Conservation (phyloP, 1,140 invertebrate genomes). For the Hylaeus anthracinus region DNA sequence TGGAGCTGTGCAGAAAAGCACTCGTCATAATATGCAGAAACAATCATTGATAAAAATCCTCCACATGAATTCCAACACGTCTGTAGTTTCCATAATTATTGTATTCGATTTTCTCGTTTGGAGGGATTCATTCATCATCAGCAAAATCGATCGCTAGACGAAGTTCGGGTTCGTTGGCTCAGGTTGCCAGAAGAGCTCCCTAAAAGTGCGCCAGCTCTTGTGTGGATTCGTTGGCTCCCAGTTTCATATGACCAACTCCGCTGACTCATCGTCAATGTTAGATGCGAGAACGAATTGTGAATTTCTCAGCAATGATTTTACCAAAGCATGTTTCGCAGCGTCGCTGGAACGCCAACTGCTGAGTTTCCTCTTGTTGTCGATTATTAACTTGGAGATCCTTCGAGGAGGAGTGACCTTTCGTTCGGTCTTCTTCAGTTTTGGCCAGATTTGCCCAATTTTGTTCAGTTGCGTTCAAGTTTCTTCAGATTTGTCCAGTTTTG, state of each 20-base stretch:
- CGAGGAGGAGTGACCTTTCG: too few species aligned
- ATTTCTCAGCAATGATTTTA: slow-evolving; percentile 16
- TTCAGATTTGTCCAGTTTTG: too few species aligned
- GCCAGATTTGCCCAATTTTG: too few species aligned
- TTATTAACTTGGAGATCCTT: too few species aligned
- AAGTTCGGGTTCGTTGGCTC: slow-evolving; percentile 51
- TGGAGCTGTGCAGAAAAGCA: too few species aligned
- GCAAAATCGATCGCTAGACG: slow-evolving; percentile 47
- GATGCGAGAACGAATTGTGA: slow-evolving; percentile 19
- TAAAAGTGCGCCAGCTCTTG: slow-evolving; percentile 68
- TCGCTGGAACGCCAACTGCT: too few species aligned
- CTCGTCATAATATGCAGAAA: too few species aligned
- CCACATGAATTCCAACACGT: slow-evolving; percentile 12
- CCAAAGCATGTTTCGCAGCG: background rate
- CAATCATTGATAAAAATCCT: too few species aligned
- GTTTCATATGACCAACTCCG: slow-evolving; percentile 67
- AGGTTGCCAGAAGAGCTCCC: slow-evolving; percentile 60
- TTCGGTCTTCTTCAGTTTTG: too few species aligned
- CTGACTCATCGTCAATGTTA: slow-evolving; percentile 54
- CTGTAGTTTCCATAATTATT: slow-evolving; percentile 8
- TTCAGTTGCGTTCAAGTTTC: too few species aligned
- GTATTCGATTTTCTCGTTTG: slow-evolving; percentile 30
- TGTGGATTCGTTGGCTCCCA: slow-evolving; percentile 65
- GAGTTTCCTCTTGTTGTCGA: too few species aligned
- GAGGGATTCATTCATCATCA: slow-evolving; percentile 46